Evolutionary conservation across 1,140 invertebrate species (phyloP), one percentile per base, ranked within the genome.

Genomic region (Chelonus insularis): DNA sequence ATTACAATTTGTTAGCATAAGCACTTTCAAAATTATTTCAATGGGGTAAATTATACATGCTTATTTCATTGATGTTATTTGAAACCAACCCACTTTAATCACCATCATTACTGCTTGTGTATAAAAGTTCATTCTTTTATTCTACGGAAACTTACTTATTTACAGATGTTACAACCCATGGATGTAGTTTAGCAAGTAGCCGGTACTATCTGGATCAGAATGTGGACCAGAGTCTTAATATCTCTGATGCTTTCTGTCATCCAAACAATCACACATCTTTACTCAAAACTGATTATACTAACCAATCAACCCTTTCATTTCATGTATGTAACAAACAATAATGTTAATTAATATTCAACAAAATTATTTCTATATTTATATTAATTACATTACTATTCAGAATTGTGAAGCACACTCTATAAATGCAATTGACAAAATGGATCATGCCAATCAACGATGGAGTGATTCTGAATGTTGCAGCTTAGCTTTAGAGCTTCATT

Each of bases 391-490:
- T n/a, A n/a, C n/a, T n/a, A n/a, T n/a, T n/a, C n/a, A 55, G 51
- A 21, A 14, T 11, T 55, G 34, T n/a, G 51, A 55, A 5, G 29
- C 5, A 1, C 59, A 54, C 25, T 5, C 48, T 62, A 20, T 60
- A 34, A 56, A 63, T 18, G 37, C 68, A 32, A 16, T 12, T 48
- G 37, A 56, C 37, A 60, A 72, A 62, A 62, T 34, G 36, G 67
- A 61, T 14, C 72, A 34, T 12, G 68, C 73, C 21, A 64, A 68
- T 0, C 73, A 81, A 52, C 71, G 72, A 11, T 80, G 78, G 78
- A 79, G 76, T 21, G 76, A 81, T 20, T 79, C 77, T 2, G 79
- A 81, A 52, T 79, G 73, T 45, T 80, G 76, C 52, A 76, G 78
- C n/a, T 68, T 81, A 50, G 68, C 77, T 8, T 79, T 79, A 34